Percentiles rank a stretch among this genome's conserved stretches.
phyloP scores from a whole-genome alignment of 2,113 vertebrate genomes.

The Callocephalon fimbriatum region DNA sequence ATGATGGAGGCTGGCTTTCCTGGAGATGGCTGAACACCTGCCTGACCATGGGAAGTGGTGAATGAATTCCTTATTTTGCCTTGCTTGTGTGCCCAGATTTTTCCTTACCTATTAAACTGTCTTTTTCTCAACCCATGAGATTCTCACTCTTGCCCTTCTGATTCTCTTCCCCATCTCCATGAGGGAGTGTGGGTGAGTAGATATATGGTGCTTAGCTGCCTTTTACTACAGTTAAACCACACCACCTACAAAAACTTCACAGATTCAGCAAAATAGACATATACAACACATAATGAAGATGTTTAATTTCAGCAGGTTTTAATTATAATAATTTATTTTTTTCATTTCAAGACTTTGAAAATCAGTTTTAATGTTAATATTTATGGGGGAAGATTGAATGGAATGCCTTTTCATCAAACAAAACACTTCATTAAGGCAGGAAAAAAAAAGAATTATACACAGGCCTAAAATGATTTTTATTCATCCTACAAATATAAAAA shows the following conservation, averaged over 20 bases:
- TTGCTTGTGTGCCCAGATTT: neutral
- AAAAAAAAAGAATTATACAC: neutral
- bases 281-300: fast-evolving
- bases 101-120: neutral
- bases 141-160: neutral
- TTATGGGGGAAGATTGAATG: neutral
- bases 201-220: neutral
- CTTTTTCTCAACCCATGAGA: neutral
- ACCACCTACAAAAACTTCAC: neutral
- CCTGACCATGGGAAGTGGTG: fast-evolving
- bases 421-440: neutral
- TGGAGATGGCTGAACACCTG: neutral
- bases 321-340: neutral
- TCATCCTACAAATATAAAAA: neutral
- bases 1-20: neutral
- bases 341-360: neutral
- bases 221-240: neutral
- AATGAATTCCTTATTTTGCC: neutral
- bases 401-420: neutral
- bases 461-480: neutral
- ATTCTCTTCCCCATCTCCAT: neutral
- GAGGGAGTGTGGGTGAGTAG: fast-evolving
- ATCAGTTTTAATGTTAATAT: neutral
- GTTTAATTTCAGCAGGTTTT: neutral
- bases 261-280: neutral